Percentiles rank a stretch among this genome's conserved stretches.
phyloP scores from a whole-genome alignment of 1,140 invertebrate species.

The Micrasema minimum region DNA sequence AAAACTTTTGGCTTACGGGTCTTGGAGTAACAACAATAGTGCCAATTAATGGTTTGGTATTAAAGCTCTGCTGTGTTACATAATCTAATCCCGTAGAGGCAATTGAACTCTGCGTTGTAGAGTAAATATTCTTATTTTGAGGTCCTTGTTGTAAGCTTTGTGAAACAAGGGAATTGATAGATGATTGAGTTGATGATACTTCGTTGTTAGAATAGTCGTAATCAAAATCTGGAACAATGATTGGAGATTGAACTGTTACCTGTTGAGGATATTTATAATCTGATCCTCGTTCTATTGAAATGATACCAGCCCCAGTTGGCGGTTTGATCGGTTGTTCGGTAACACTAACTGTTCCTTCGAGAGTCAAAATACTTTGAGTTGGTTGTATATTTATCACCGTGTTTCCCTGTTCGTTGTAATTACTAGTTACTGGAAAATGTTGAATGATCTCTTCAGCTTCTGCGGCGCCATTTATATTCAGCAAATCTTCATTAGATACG shows the following conservation, averaged over 20 bases:
- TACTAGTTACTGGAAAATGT: conserved; percentile 53
- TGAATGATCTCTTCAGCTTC: conserved; percentile 57
- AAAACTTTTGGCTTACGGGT: conserved; percentile 58
- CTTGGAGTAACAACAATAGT: conserved; percentile 57
- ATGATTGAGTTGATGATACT: conserved; percentile 34
- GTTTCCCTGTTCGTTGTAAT: conserved; percentile 23
- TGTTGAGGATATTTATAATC: conserved; percentile 9
- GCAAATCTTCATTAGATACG: conserved; percentile 67
- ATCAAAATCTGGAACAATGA: conserved; percentile 59
- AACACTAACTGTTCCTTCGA: conserved; percentile 40
- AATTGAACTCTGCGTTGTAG: conserved; percentile 52
- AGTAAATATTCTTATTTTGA: conserved; percentile 38
- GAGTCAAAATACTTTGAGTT: conserved; percentile 26
- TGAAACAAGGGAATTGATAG: conserved; percentile 19
- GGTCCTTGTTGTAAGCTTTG: neutral
- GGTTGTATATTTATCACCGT: conserved; percentile 30
- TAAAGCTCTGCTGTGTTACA: conserved; percentile 17
- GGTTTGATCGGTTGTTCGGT: conserved; percentile 36
- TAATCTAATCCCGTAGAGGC: conserved; percentile 39
- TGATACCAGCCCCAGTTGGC: conserved; percentile 47
- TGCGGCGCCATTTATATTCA: conserved; percentile 67
- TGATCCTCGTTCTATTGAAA: conserved; percentile 43
- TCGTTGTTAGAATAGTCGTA: conserved; percentile 36
- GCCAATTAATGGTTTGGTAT: conserved; percentile 57
- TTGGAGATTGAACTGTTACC: conserved; percentile 51